phyloP scores from a whole-genome alignment of 1,140 invertebrate species.

The Drosophila sp. region DNA sequence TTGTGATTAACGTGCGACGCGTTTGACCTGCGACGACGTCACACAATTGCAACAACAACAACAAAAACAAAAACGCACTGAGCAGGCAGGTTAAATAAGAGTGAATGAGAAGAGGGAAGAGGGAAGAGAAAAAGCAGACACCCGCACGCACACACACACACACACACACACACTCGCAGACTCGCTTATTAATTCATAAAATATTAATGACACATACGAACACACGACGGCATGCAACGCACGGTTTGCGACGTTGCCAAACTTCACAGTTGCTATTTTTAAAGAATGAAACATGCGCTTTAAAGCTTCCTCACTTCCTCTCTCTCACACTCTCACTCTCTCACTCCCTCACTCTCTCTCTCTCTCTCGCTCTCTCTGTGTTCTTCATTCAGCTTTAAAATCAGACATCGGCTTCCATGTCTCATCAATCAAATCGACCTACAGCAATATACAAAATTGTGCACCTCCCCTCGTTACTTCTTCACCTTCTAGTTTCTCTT shows the following conservation, averaged over 20 bases:
- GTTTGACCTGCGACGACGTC: conserved; percentile 57
- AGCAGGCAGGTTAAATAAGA: background rate
- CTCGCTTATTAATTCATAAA: conserved; percentile 73
- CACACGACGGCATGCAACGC: conserved; percentile 10
- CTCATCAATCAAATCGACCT: conserved; percentile 50
- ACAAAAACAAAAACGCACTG: too few species aligned
- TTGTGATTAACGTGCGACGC: conserved; percentile 69
- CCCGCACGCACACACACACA: conserved; percentile 28
- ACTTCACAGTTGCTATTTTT: conserved; percentile 58
- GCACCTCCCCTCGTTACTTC: background rate
- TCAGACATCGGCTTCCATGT: background rate
- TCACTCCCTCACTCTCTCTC: background rate
- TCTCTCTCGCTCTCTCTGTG: background rate
- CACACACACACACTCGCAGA: background rate
- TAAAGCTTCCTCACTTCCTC: conserved; percentile 14
- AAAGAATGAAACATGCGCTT: conserved; percentile 48
- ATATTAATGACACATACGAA: conserved; percentile 64
- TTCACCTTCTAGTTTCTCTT: background rate
- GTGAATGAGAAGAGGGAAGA: background rate
- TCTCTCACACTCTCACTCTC: background rate
- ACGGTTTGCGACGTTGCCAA: conserved; percentile 50
- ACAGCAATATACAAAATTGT: conserved; percentile 35
- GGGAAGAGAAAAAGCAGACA: conserved; percentile 23
- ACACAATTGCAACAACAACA: conserved; percentile 14
- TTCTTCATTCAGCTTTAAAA: background rate